Conservation (phyloP, 2,113 vertebrate species). For the Romanogobio albipinnatus region DNA sequence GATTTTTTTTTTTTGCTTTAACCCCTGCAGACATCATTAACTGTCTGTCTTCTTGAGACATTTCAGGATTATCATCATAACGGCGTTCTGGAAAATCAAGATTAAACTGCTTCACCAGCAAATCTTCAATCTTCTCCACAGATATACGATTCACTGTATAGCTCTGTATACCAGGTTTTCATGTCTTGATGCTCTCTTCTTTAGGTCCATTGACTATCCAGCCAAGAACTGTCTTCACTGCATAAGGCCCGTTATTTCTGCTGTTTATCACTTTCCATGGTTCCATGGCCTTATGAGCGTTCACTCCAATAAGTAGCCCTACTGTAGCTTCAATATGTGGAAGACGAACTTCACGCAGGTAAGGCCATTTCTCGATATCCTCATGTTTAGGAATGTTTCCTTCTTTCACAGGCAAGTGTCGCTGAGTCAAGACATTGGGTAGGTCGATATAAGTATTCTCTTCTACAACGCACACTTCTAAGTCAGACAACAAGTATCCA, state of each 20-base stretch:
- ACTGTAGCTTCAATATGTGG: neutral
- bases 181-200: neutral
- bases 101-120: constrained; percentile 41
- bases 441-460: neutral
- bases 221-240: too few relatives aligned
- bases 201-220: neutral
- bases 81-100: constrained; percentile 38
- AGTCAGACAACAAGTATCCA: neutral
- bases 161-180: neutral
- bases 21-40: too few relatives aligned
- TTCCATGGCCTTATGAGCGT: neutral
- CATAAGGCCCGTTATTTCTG: too few relatives aligned
- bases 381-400: neutral
- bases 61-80: constrained; percentile 36
- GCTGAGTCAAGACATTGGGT: neutral
- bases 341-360: neutral
- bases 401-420: neutral
- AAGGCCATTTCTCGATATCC: neutral
- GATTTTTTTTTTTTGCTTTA: too few relatives aligned
- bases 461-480: neutral
- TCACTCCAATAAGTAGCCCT: constrained; percentile 1
- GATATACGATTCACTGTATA: neutral
- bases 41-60: too few relatives aligned
- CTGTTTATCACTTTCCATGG: too few relatives aligned
- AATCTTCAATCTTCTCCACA: constrained; percentile 1